Percentiles rank a stretch among this genome's conserved stretches.
phyloP scores from a whole-genome alignment of 2,113 vertebrate genomes.

The Podarcis muralis region DNA sequence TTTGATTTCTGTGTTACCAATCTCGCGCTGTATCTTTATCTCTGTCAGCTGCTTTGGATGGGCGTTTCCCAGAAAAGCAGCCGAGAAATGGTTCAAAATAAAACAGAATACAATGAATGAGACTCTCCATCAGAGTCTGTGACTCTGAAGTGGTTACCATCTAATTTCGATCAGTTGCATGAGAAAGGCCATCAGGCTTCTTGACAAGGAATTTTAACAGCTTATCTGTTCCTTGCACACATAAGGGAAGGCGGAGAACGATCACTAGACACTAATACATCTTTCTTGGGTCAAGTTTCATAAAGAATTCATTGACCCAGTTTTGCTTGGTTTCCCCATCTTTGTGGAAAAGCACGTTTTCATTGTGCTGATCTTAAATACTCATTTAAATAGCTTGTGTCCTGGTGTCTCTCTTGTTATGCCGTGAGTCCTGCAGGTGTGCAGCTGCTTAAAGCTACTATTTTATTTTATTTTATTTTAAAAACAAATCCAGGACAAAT shows the following conservation, averaged over 20 bases:
- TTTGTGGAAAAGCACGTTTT: constrained; percentile 30
- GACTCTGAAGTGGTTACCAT: constrained; percentile 22
- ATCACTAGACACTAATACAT: neutral
- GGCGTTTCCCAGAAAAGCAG: too few species aligned
- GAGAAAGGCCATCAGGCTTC: constrained; percentile 9
- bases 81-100: too few species aligned
- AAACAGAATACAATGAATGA: too few species aligned
- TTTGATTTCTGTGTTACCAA: too few species aligned
- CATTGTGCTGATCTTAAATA: constrained; percentile 27
- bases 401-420: constrained; percentile 12
- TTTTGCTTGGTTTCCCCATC: constrained; percentile 1
- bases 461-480: neutral
- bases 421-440: constrained; percentile 49
- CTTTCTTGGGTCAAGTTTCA: constrained; percentile 11
- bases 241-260: neutral
- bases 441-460: constrained; percentile 46
- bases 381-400: constrained; percentile 11
- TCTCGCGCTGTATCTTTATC: too few species aligned
- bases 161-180: neutral
- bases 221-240: neutral
- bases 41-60: too few species aligned
- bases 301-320: constrained; percentile 28
- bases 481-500: constrained; percentile 71
- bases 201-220: constrained; percentile 30
- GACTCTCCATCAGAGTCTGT: neutral